Conservation (phyloP, 2,113 vertebrate genomes). For the Chlorodrepanis virens region DNA sequence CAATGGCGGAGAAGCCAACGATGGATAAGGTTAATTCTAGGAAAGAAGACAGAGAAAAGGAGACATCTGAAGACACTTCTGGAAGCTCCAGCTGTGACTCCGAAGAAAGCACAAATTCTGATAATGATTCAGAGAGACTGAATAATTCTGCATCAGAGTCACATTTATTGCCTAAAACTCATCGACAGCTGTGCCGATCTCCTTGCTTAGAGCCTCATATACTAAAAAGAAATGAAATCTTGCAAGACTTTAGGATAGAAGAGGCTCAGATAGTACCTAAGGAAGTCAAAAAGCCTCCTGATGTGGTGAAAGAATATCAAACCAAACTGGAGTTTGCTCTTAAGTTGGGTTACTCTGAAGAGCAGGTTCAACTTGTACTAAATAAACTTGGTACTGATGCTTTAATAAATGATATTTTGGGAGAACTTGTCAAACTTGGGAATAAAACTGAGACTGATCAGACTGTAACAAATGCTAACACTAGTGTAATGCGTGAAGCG, state of each 20-base stretch:
- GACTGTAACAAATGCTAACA: constrained; percentile 64
- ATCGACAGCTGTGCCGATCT: constrained; percentile 86
- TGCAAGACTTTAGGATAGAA: constrained; percentile 76
- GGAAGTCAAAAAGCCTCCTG: constrained; percentile 73
- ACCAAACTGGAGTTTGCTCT: constrained; percentile 97
- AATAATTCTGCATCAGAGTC: constrained; percentile 67
- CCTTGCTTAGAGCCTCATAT: constrained; percentile 87
- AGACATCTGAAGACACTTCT: constrained; percentile 66
- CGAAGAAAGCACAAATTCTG: constrained; percentile 81
- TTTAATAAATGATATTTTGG: constrained; percentile 96
- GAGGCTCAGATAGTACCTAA: constrained; percentile 69
- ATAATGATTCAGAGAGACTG: constrained; percentile 76
- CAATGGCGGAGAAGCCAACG: constrained; percentile 74
- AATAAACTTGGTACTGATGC: constrained; percentile 93
- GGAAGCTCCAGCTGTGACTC: constrained; percentile 73
- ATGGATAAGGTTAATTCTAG: constrained; percentile 81
- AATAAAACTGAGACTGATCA: constrained; percentile 88
- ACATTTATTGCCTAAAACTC: constrained; percentile 72
- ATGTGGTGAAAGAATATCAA: constrained; percentile 85
- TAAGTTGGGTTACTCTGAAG: constrained; percentile 95
- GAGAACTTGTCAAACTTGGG: constrained; percentile 96
- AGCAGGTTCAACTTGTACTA: constrained; percentile 90
- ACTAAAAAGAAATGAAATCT: constrained; percentile 78
- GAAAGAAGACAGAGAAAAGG: constrained; percentile 77
- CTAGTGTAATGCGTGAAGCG: constrained; percentile 70